Percentiles rank a stretch among this genome's conserved stretches.
Conservation (phyloP, 2,797 vertebrate genomes). For the Pangasius mekongensis region DNA sequence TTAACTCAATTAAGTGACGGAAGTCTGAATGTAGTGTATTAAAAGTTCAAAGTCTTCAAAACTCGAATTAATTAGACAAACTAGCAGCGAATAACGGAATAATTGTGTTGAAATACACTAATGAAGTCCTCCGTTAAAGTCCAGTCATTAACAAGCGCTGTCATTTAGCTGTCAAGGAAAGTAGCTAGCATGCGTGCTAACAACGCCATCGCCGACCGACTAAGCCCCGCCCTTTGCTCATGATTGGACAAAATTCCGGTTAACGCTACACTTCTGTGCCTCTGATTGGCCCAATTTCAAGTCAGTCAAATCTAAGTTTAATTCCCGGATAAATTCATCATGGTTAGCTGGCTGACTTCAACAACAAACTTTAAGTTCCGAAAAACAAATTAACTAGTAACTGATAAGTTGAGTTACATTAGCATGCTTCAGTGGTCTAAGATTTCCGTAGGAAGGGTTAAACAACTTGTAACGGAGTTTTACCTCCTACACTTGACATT, state of each 20-base stretch:
- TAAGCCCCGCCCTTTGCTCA: background rate
- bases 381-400: background rate
- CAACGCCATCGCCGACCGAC: slow-evolving; percentile 13
- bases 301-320: slow-evolving; percentile 49
- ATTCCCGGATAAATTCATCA: slow-evolving; percentile 44
- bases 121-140: background rate
- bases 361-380: slow-evolving; percentile 34
- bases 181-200: slow-evolving; percentile 45
- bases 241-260: slow-evolving; percentile 39
- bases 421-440: background rate
- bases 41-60: background rate
- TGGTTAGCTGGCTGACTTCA: slow-evolving; percentile 25
- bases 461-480: background rate
- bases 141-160: background rate
- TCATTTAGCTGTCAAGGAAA: slow-evolving; percentile 17
- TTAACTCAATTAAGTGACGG: background rate
- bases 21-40: background rate
- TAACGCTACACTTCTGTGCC: background rate
- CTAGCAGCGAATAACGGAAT: background rate
- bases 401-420: too few species aligned
- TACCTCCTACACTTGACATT: background rate
- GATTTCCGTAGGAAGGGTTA: background rate
- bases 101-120: background rate
- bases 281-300: slow-evolving; percentile 53
- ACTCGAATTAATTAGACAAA: slow-evolving; percentile 3